phyloP scores from a whole-genome alignment of 2,113 vertebrate species.

The Callaeas wilsoni region DNA sequence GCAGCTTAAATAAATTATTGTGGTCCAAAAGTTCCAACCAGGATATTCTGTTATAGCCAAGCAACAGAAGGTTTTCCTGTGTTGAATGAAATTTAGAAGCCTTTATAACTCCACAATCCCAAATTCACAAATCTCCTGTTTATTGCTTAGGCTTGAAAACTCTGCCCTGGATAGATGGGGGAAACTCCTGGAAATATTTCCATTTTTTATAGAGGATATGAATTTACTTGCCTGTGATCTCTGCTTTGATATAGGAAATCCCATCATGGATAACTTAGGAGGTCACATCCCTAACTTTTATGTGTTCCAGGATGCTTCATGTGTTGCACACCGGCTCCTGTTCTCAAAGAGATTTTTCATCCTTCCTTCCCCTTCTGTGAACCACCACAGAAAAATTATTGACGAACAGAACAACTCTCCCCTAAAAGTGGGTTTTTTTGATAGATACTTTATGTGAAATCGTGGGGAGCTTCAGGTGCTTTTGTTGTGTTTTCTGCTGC shows the following conservation, averaged over 20 bases:
- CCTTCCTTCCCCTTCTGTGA: neutral
- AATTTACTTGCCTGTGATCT: neutral
- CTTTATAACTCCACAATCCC: neutral
- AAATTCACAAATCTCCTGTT: neutral
- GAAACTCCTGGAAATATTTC: neutral
- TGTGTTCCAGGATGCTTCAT: neutral
- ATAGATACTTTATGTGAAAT: neutral
- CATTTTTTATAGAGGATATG: neutral
- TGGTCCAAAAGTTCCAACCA: neutral
- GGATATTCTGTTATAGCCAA: neutral
- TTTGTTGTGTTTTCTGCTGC: neutral
- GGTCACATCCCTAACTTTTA: neutral
- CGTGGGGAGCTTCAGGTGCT: neutral
- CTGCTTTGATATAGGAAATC: constrained; percentile 38
- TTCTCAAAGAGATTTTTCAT: neutral
- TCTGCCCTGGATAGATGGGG: neutral
- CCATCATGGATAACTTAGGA: neutral
- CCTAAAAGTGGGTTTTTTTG: neutral
- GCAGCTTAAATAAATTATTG: neutral
- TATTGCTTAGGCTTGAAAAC: neutral
- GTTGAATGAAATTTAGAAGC: neutral
- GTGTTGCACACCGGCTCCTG: neutral
- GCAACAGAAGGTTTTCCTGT: neutral
- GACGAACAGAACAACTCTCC: neutral
- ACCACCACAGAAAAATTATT: neutral